Base-by-base conservation (phyloP, 2,888 invertebrate species). In the Lacanobia oleracea region DNA sequence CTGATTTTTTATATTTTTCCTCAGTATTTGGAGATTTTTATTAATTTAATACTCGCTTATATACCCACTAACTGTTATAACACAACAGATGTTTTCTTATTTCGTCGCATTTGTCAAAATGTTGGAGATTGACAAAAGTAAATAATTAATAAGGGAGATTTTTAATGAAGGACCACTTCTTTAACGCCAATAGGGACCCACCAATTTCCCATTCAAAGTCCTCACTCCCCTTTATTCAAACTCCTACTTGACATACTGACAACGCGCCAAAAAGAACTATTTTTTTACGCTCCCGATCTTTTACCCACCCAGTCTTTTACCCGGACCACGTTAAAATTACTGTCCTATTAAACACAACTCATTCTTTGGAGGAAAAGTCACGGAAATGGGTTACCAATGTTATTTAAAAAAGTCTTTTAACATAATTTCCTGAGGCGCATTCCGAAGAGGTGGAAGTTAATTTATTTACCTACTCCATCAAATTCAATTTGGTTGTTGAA, bases 381-480 rank as follows among this genome's bases (percentile, higher is more conserved):
- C 33, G 76, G 74, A 80, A 84, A 77, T 76, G 69, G 71, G 74
- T 76, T 72, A 59, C 61, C 72, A 81, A 80, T 75, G 76, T 79
- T 78, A 82, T 88, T 86, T 84, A 68, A 70, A 85, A 87, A 87
- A 75, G 84, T 82, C 84, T 84, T 87, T 88, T 79, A 86, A 84
- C 82, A 83, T 83, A 85, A 89, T 89, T 90, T 88, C 84, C 85
- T 82, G 81, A 72, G 69, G 72, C 82, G 81, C 72, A 74, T 77
- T 80, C 78, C 73, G 60, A 84, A 81, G 77, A 75, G 73, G 80
- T 86, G 72, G 81, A 82, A 86, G 85, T 88, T 87, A 87, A 90
- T 90, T 89, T 88, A 88, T 89, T 90, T 90, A 33, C 33, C 33
- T 33, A 85, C 86, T 83, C 80, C 84, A 81, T 80, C 83, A 83